Percentiles rank a stretch among this genome's conserved stretches.
Evolutionary conservation across 2,888 invertebrate genomes (phyloP).

Genomic region (Isoperla grammatica): DNA sequence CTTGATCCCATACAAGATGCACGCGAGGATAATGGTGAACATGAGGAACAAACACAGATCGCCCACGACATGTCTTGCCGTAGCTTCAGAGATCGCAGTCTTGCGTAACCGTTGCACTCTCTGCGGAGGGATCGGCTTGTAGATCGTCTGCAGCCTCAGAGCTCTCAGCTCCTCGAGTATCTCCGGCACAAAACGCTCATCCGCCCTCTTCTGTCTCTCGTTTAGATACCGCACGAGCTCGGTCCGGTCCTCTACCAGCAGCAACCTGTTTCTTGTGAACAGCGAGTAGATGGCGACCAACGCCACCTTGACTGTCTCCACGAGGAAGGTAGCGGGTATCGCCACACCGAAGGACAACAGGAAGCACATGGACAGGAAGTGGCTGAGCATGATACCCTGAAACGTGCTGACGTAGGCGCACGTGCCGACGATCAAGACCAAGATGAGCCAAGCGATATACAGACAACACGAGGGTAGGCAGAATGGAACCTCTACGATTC

Average conservation of each 20-base stretch:
- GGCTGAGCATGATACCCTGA: neutral
- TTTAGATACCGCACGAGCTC: neutral
- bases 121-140: too few species aligned
- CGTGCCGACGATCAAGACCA: neutral
- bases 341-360: neutral
- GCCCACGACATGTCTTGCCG: neutral
- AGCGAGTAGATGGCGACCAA: neutral
- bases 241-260: neutral
- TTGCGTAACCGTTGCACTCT: neutral
- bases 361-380: neutral
- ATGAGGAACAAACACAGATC: neutral
- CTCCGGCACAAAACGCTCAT: too few species aligned
- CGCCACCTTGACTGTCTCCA: conserved; percentile 8
- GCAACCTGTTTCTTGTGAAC: neutral
- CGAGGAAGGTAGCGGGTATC: neutral
- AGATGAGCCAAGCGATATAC: neutral
- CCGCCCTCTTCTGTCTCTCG: too few species aligned
- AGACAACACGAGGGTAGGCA: neutral
- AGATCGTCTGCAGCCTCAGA: too few species aligned
- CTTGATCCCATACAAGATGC: neutral
- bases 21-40: neutral
- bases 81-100: neutral
- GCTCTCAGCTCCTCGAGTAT: too few species aligned
- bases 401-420: neutral
- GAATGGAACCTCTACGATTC: neutral